Evolutionary conservation across 1,140 invertebrate genomes (phyloP).

Genomic region (Drosophila malerkotliana): DNA sequence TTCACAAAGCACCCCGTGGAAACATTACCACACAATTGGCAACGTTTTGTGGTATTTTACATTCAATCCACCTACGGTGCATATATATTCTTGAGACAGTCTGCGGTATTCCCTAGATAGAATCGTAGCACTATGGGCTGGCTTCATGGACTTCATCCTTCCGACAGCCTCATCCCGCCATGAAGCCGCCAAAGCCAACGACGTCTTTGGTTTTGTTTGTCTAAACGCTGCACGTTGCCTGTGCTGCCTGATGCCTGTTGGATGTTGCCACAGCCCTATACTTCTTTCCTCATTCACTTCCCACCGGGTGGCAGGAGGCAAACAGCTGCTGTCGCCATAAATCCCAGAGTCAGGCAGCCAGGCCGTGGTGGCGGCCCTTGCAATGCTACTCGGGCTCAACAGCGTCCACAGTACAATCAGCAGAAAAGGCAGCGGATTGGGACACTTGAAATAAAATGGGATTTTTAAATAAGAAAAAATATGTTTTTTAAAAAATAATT

Average conservation of each 20-base stretch:
- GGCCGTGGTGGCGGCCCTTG: background rate
- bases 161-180: constrained; percentile 3
- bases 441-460: background rate
- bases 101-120: constrained; percentile 28
- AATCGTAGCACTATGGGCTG: background rate
- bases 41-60: constrained; percentile 42
- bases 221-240: constrained; percentile 49
- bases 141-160: constrained; percentile 20
- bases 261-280: background rate
- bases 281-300: constrained; percentile 14
- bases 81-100: constrained; percentile 35
- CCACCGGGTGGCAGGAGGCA: constrained; percentile 36
- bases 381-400: constrained; percentile 34
- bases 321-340: constrained; percentile 76
- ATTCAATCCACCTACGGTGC: constrained; percentile 40
- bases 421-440: constrained; percentile 24
- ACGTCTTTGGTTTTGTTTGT: constrained; percentile 50
- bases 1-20: constrained; percentile 18
- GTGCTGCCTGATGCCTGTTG: background rate
- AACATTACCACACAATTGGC: constrained; percentile 41
- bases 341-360: constrained; percentile 50
- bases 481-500: too few species aligned
- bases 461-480: background rate
- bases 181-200: background rate
- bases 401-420: constrained; percentile 55